Percentiles rank a stretch among this genome's conserved stretches.
Conservation (phyloP, 1,140 invertebrate genomes). For the Brachystomella parvula region DNA sequence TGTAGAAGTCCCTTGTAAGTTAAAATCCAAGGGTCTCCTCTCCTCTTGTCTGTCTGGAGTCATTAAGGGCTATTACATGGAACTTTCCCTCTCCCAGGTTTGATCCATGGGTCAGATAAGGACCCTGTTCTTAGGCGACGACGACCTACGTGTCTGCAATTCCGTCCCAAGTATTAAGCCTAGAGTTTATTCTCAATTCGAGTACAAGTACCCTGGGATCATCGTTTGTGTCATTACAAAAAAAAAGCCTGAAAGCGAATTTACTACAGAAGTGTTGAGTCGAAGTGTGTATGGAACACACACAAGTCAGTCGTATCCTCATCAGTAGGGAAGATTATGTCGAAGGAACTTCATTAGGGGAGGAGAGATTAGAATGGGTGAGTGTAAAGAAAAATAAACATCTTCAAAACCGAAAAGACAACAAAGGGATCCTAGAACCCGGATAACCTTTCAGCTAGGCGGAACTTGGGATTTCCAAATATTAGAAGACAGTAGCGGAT, state of each 20-base stretch:
- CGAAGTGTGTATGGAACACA: neutral
- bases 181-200: too few species aligned
- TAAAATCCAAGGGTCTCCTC: too few species aligned
- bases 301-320: neutral
- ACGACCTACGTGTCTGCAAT: slow-evolving; percentile 18
- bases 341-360: slow-evolving; percentile 9
- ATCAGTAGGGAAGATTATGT: neutral
- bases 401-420: slow-evolving; percentile 3
- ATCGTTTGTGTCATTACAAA: too few species aligned
- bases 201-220: too few species aligned
- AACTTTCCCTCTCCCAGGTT: slow-evolving; percentile 36
- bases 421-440: neutral
- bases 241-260: too few species aligned
- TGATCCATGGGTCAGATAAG: slow-evolving; percentile 37
- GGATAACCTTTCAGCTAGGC: too few species aligned
- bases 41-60: slow-evolving; percentile 29
- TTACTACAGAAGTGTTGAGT: slow-evolving; percentile 1
- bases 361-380: slow-evolving; percentile 4
- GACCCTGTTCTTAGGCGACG: slow-evolving; percentile 34
- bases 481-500: too few species aligned
- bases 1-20: too few species aligned
- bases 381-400: neutral
- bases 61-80: slow-evolving; percentile 39
- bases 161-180: neutral
- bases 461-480: too few species aligned